Percentiles rank a stretch among this genome's conserved stretches.
phyloP scores from a whole-genome alignment of 1,140 invertebrate species.

The Antheraea pernyi region DNA sequence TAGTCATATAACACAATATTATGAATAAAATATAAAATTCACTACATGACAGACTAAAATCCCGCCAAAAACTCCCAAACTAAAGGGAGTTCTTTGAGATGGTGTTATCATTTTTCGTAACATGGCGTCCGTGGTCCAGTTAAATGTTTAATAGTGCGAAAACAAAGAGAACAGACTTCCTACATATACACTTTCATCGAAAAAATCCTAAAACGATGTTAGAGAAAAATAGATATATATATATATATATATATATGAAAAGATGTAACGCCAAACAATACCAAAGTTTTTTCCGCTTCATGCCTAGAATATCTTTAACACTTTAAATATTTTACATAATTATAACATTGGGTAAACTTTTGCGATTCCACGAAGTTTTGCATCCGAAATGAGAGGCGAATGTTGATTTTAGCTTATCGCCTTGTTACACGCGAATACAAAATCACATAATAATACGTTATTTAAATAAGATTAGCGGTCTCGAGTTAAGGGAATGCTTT shows the following conservation, averaged over 20 bases:
- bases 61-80: too few relatives aligned
- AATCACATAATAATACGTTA: slow-evolving; percentile 40
- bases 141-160: too few relatives aligned
- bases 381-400: slow-evolving; percentile 17
- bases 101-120: too few relatives aligned
- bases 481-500: slow-evolving; percentile 11
- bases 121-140: too few relatives aligned
- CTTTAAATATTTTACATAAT: slow-evolving; percentile 1
- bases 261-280: not conserved
- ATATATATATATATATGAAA: not conserved
- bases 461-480: slow-evolving; percentile 35
- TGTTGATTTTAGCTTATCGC: slow-evolving; percentile 36
- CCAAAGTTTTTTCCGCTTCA: not conserved
- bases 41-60: too few relatives aligned
- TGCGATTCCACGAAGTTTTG: slow-evolving; percentile 25
- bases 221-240: not conserved
- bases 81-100: too few relatives aligned
- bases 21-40: too few relatives aligned
- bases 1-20: too few relatives aligned
- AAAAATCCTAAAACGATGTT: not conserved
- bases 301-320: not conserved
- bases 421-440: slow-evolving; percentile 32
- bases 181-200: too few relatives aligned
- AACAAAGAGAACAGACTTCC: too few relatives aligned
- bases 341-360: slow-evolving; percentile 23